Evolutionary conservation across 2,797 vertebrate species (phyloP), one percentile per base, ranked within the genome.

Genomic region (Lindbergichthys nudifrons): DNA sequence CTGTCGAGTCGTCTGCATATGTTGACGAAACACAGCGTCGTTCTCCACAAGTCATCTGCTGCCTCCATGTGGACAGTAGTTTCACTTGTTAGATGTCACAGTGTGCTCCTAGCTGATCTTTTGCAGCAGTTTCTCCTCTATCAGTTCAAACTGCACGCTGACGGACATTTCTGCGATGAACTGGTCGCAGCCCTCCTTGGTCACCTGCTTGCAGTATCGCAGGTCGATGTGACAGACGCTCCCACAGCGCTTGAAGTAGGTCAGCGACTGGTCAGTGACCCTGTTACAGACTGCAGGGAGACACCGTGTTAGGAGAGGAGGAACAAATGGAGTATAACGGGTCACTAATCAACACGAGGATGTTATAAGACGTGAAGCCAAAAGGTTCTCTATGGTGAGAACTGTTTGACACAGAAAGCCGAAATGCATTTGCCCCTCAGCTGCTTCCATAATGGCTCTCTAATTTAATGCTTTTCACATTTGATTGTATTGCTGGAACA

Each of bases 91-190:
- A 26, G 46, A 15, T 30, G 64, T 64, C 65, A n/a, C 43, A 18
- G 65, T 62, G 36, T 45, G 45, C 52, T 47, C 94, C 95, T 97
- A 98, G 92, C 97, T 97, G 94, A 98, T 95, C 95, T 97, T 98
- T 65, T 96, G 97, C 90, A 99, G 96, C 65, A 99, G 96, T 87
- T 99, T 99, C 87, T 98, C 97, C 70, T 98, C 97, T 60, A 95
- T 94, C 82, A 98, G 96, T 85, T 95, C 95, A 8, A 99, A 99
- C 92, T 97, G 97, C 77, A 99, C 96, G 70, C 97, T 99, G 77
- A 98, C 97, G 0, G 97, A 98, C 97, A 98, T 98, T 68, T 99
- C 97, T 0, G 97, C 97, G 10, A 99, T 94, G 94, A 99, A 99
- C 90, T 96, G 97, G 90, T 97, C 96, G 0, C 98, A 99, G 76